A percentile compares a stretch with the other conserved stretches of the same genome.
Conservation (phyloP, 64 coral and sea anemone species). For the Hydrozoanthus tunicans region DNA sequence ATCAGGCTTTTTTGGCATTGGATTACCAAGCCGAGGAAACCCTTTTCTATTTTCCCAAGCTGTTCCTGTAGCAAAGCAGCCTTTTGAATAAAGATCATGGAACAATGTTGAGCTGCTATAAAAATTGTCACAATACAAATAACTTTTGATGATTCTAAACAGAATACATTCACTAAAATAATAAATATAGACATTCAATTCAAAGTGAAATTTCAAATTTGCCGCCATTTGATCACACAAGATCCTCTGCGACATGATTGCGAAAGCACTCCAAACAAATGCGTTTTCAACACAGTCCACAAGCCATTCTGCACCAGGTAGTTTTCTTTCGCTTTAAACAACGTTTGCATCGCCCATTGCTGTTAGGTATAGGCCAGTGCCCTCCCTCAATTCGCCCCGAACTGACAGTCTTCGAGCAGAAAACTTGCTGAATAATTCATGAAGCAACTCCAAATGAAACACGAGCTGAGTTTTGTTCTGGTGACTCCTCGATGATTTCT, state of each 20-base stretch:
- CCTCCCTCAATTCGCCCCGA: too few species aligned
- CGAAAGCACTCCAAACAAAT: constrained; percentile 37
- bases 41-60: constrained; percentile 16
- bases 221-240: background rate
- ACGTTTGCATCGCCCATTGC: too few species aligned
- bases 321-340: too few species aligned
- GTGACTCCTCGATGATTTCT: too few species aligned
- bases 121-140: constrained; percentile 37
- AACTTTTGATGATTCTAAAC: background rate
- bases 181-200: too few species aligned
- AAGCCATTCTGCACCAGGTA: too few species aligned
- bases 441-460: too few species aligned
- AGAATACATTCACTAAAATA: background rate
- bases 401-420: too few species aligned
- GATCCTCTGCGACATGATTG: background rate
- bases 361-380: too few species aligned
- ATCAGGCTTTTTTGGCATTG: background rate
- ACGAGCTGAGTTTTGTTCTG: too few species aligned
- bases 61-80: constrained; percentile 12
- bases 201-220: constrained; percentile 2
- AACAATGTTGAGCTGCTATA: background rate
- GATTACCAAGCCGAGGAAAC: background rate
- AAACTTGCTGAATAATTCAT: too few species aligned
- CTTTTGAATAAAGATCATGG: background rate
- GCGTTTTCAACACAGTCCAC: background rate